Percentiles rank a stretch among this genome's conserved stretches.
Evolutionary conservation across 2,113 vertebrate species (phyloP).

Genomic region (Leucopternis melanops): DNA sequence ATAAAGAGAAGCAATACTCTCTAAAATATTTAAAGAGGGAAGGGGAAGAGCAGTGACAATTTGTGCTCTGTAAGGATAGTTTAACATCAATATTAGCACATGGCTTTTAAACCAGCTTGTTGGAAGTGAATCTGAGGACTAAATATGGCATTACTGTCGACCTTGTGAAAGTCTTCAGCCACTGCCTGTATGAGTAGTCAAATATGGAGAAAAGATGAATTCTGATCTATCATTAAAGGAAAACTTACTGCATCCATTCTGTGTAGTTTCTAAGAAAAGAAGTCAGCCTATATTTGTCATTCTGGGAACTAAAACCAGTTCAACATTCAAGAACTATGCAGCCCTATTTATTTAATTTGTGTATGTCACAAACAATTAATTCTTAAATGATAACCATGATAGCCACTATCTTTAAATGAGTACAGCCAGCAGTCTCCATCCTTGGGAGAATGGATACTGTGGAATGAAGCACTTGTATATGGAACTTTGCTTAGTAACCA

Average conservation of each 20-base stretch:
- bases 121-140: background rate
- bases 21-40: background rate
- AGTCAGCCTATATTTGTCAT: background rate
- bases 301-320: background rate
- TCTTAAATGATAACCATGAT: background rate
- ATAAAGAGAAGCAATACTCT: background rate
- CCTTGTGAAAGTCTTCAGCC: background rate
- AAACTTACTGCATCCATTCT: background rate
- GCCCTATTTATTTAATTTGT: background rate
- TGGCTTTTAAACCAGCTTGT: background rate
- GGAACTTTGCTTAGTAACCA: background rate
- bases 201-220: background rate
- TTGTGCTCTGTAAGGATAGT: background rate
- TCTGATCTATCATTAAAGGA: background rate
- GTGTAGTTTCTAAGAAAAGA: background rate
- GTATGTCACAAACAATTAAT: constrained; percentile 19
- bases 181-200: background rate
- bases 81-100: background rate
- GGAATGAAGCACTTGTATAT: background rate
- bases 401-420: background rate
- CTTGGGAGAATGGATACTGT: background rate
- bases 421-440: background rate
- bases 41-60: background rate
- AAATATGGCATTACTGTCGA: background rate
- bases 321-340: background rate